Evolutionary conservation across 2,888 invertebrate species (phyloP).

Genomic region (Sinotaia quadrata): DNA sequence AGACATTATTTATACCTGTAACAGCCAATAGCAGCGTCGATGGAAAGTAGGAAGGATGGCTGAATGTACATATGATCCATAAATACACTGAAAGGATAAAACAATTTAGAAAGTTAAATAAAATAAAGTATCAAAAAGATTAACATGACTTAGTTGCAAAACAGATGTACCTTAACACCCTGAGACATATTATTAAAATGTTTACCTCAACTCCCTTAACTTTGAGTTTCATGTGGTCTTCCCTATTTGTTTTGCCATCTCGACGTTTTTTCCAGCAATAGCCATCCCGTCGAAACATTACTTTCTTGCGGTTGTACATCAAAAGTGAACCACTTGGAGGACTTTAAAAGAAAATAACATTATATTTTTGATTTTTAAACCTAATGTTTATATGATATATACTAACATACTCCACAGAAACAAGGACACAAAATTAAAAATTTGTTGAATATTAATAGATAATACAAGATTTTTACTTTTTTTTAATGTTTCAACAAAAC

Average conservation of each 20-base stretch:
- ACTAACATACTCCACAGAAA: too few relatives aligned
- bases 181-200: not conserved
- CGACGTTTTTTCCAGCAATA: constrained; percentile 99
- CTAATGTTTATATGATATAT: too few relatives aligned
- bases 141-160: not conserved
- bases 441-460: too few relatives aligned
- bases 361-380: too few relatives aligned
- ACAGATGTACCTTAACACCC: not conserved
- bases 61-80: constrained; percentile 99
- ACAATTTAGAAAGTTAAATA: not conserved
- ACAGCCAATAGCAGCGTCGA: constrained; percentile 96
- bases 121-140: not conserved
- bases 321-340: constrained; percentile 98
- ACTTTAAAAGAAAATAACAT: too few relatives aligned
- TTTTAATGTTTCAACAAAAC: too few relatives aligned
- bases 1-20: constrained; percentile 79
- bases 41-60: constrained; percentile 99
- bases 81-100: constrained; percentile 77
- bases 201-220: constrained; percentile 93
- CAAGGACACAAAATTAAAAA: too few relatives aligned
- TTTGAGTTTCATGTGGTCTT: constrained; percentile 99
- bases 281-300: constrained; percentile 93
- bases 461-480: too few relatives aligned
- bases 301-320: constrained; percentile 95
- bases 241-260: constrained; percentile 97